Conservation (phyloP, 1,140 invertebrate species). For the Hesperophylax magnus region DNA sequence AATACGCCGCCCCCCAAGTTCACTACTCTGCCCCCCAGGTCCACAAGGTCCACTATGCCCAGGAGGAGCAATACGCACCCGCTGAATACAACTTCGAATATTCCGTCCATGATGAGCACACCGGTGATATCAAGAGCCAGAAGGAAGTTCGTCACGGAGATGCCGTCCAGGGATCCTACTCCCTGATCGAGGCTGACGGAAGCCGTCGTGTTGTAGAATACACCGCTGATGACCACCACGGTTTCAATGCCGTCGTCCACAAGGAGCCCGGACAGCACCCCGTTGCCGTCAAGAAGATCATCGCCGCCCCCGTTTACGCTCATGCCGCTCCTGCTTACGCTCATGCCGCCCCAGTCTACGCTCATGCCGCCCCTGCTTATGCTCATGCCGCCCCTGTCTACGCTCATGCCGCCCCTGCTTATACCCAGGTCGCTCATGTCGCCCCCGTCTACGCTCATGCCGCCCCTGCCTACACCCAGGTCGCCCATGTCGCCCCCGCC, state of each 20-base stretch:
- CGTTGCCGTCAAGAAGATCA: slow-evolving; percentile 60
- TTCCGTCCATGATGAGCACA: slow-evolving; percentile 70
- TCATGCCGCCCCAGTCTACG: slow-evolving; percentile 59
- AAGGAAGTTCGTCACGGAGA: slow-evolving; percentile 73
- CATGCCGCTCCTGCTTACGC: slow-evolving; percentile 50
- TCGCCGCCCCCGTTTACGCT: slow-evolving; percentile 48
- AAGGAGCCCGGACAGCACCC: slow-evolving; percentile 70
- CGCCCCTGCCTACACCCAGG: slow-evolving; percentile 51
- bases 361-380: slow-evolving; percentile 49
- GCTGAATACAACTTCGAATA: slow-evolving; percentile 71
- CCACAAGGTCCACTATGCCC: slow-evolving; percentile 59
- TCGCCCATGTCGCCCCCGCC: slow-evolving; percentile 58
- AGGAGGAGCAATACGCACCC: slow-evolving; percentile 60
- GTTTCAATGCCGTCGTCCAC: slow-evolving; percentile 78
- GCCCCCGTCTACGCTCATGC: slow-evolving; percentile 57
- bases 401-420: slow-evolving; percentile 51
- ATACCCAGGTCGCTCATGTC: slow-evolving; percentile 58
- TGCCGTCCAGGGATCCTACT: slow-evolving; percentile 73
- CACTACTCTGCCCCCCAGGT: slow-evolving; percentile 60
- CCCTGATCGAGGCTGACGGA: slow-evolving; percentile 76
- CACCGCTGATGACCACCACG: slow-evolving; percentile 79
- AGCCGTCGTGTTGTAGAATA: slow-evolving; percentile 80
- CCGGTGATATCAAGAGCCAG: slow-evolving; percentile 75
- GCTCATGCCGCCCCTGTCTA: slow-evolving; percentile 56
- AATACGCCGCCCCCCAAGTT: slow-evolving; percentile 60